A percentile compares a stretch with the other conserved stretches of the same genome.
These are phyloP conservation scores for Hirudinaria manillensis DNA, from an alignment of 2,888 invertebrate genomes.

Conservation along the genomic window DNA sequence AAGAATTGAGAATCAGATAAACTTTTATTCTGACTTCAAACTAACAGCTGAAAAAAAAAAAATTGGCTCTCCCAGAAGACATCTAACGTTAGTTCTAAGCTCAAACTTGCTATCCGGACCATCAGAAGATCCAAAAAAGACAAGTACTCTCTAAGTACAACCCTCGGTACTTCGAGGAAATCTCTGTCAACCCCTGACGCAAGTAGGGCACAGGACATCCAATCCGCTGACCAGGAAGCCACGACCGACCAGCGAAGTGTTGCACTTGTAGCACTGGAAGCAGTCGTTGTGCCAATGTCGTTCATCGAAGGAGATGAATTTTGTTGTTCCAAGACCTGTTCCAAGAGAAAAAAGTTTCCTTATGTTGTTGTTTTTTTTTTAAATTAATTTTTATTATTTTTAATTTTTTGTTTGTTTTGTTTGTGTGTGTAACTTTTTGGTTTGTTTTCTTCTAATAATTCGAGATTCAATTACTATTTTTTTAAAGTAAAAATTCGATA, in stretches of 20 bases:
- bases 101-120: too few relatives aligned
- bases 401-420: too few relatives aligned
- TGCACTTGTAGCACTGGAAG: slow-evolving; percentile 94
- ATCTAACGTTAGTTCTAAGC: too few relatives aligned
- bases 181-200: slow-evolving; percentile 60
- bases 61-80: too few relatives aligned
- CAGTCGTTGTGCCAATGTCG: slow-evolving; percentile 98
- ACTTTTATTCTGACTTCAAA: background rate
- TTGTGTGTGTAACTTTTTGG: too few relatives aligned
- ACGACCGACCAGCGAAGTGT: slow-evolving; percentile 87
- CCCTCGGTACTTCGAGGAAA: too few relatives aligned
- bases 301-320: slow-evolving; percentile 99
- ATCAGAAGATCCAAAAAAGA: too few relatives aligned
- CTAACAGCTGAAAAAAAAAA: too few relatives aligned
- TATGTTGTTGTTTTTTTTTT: background rate
- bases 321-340: slow-evolving; percentile 87
- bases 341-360: background rate
- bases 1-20: background rate
- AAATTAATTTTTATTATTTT: too few relatives aligned
- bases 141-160: too few relatives aligned
- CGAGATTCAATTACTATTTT: background rate
- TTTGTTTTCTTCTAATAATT: slow-evolving; percentile 2
- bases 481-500: background rate
- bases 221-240: slow-evolving; percentile 97
- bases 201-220: slow-evolving; percentile 97